Base-by-base conservation (phyloP, 2,888 invertebrate genomes). In the Pheosia tremula region DNA sequence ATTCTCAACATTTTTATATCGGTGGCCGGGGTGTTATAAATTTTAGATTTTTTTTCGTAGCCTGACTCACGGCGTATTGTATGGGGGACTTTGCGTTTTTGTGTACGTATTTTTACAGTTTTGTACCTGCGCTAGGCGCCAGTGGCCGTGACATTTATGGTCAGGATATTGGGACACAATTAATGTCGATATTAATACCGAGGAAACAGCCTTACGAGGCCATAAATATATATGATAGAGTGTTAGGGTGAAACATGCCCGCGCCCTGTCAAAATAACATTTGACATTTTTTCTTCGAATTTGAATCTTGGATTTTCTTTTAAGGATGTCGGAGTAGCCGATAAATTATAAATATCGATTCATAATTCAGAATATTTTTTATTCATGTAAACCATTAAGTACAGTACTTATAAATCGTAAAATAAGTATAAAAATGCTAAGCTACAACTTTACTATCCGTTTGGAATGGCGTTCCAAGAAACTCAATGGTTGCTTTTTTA, bases 41-140 rank as follows among this genome's bases (percentile, higher is more conserved):
- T 93, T 92, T 85, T 70, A 68, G 73, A 24, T 74, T 78, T 85
- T 88, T 92, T 91, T 91, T 87, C 82, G 75, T 65, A 24, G 71
- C 70, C 67, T 81, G 80, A 84, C 83, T 87, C 87, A 85, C 83
- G 78, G 81, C 84, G 84, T 86, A 86, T 92, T 91, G 89, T 87
- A 79, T 87, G 78, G 75, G 73, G 84, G 81, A 82, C 86, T 83
- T 81, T 81, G 80, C 76, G 87, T 91, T 89, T 90, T 92, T 92
- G 82, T 88, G 79, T 76, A 83, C 72, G 82, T 82, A 84, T 80
- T 87, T 88, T 86, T 86, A 86, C 84, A 81, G 86, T 82, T 83
- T 80, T 83, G 75, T 93, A 93, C 93, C 93, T 93, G 93, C 83
- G 74, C 87, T 89, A 93, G 93, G 93, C 93, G 93, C 93, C 93